Evolutionary conservation across 1,140 invertebrate genomes (phyloP), one percentile per base, ranked within the genome.

Genomic region (Nixonia krombeini): DNA sequence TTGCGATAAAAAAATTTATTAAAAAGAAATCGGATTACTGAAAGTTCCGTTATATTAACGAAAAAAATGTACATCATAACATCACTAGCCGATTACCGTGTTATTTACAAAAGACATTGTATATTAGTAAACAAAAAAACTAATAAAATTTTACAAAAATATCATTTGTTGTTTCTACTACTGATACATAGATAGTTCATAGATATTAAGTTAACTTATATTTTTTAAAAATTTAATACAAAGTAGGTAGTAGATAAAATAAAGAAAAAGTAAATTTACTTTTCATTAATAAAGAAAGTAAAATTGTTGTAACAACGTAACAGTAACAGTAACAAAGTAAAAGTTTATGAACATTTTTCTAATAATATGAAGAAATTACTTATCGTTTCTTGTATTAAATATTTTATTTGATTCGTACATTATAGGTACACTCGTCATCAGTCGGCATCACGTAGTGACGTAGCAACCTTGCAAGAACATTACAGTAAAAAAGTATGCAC

Each of bases 401-500:
- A 69, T 47, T 70, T 78, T 75, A 74, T 76, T 75, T 67, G 50
- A 62, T 70, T 76, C 42, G 42, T 62, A 73, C 47, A 44, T 69
- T 40, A 57, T 74, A 76, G 62, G 47, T 72, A 79, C 70, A 74
- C 66, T 72, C 55, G 35, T 71, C 57, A 62, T 74, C 75, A 80
- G 70, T 77, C 76, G 37, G 47, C 69, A 41, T 78, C 41, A 57
- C 47, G 26, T 75, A 45, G 52, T 31, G 17, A 61, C 52, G 63
- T 52, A 38, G 66, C n/a, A n/a, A n/a, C n/a, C 31, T 47, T 61
- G 49, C 70, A 75, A 72, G 58, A 63, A 46, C 70, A 73, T 66
- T 49, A 51, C 73, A 71, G 70, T 76, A 79, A 49, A 73, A 74
- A 76, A 70, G 46, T 58, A 40, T 52, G 66, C 47, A 62, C 29